Base-by-base conservation (phyloP, 2,113 vertebrate species). In the Psittacara wagleri region DNA sequence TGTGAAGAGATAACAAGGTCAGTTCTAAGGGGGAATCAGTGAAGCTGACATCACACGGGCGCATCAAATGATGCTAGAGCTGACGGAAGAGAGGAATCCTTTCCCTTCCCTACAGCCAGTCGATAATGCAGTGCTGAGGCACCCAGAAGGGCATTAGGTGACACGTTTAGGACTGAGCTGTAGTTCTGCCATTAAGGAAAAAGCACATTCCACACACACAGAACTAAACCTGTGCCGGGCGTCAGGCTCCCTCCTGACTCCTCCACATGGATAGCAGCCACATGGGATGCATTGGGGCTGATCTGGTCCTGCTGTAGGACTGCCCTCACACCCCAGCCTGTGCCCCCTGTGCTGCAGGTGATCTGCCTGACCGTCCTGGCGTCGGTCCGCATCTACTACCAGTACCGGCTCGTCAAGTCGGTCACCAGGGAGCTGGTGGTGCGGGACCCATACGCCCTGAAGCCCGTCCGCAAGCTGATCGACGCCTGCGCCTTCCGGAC, bases 401-500 rank as follows among this genome's bases (percentile, higher is more conserved):
- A 98, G 95, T 99, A 99, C 97, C 98, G 99, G 28, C 98, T 98
- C 4, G 98, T 97, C 33, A 99, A 99, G 91, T 98, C 99, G 0
- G 97, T 99, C 74, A 99, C 98, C 73, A 98, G 98, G 75, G 99
- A 99, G 69, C 98, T 99, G 44, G 98, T 99, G 89, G 94, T 98
- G 90, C 98, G 98, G 1, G 99, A 99, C 96, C 99, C 99, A 0
- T 99, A 99, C 1, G 98, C 99, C 1, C 95, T 99, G 41, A 99
- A 99, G 92, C 99, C 99, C 10, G 95, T 99, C 66, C 99, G 99
- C 83, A 99, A 99, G 92, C 97, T 99, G 92, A 99, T 99, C 1
- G 99, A 99, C 2, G 99, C 98, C 87, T 99, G 98, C 1, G 99
- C 99, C 11, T 99, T 99, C 98, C 98, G 99, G 85, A 99, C 99